A percentile compares a stretch with the other conserved stretches of the same genome.
phyloP scores from a whole-genome alignment of 2,113 vertebrate genomes.

The Aleadryas rufinucha region DNA sequence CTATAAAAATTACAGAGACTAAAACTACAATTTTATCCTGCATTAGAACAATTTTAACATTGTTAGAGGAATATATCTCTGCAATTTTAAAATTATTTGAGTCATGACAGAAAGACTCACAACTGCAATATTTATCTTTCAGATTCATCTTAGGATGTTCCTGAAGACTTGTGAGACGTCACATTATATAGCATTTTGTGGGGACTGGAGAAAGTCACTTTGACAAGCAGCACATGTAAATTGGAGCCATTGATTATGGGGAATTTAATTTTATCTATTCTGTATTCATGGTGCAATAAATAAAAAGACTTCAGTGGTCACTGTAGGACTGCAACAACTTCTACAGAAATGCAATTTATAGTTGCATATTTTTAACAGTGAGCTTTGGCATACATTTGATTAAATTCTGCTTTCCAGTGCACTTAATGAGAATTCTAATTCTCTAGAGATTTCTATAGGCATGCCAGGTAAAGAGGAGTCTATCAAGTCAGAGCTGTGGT shows the following conservation, averaged over 20 bases:
- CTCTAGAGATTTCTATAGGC: constrained; percentile 54
- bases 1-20: constrained; percentile 78
- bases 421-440: constrained; percentile 70
- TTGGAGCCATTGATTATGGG: constrained; percentile 56
- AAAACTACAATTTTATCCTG: constrained; percentile 77
- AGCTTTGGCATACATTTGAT: constrained; percentile 58
- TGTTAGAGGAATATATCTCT: constrained; percentile 76
- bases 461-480: constrained; percentile 58
- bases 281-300: constrained; percentile 61
- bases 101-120: constrained; percentile 79
- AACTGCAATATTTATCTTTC: constrained; percentile 83
- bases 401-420: constrained; percentile 63
- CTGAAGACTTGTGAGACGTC: constrained; percentile 68
- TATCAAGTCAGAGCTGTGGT: constrained; percentile 39
- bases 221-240: constrained; percentile 64
- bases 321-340: constrained; percentile 45
- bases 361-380: constrained; percentile 52
- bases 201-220: constrained; percentile 62
- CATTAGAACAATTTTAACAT: constrained; percentile 81
- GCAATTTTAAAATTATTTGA: constrained; percentile 83
- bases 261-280: constrained; percentile 64
- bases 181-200: constrained; percentile 51
- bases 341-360: constrained; percentile 63
- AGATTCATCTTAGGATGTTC: constrained; percentile 70
- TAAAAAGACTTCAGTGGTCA: constrained; percentile 47